Percentiles rank a stretch among this genome's conserved stretches.
phyloP scores from a whole-genome alignment of 2,888 invertebrate genomes.

The Polyommatus iphigenia region DNA sequence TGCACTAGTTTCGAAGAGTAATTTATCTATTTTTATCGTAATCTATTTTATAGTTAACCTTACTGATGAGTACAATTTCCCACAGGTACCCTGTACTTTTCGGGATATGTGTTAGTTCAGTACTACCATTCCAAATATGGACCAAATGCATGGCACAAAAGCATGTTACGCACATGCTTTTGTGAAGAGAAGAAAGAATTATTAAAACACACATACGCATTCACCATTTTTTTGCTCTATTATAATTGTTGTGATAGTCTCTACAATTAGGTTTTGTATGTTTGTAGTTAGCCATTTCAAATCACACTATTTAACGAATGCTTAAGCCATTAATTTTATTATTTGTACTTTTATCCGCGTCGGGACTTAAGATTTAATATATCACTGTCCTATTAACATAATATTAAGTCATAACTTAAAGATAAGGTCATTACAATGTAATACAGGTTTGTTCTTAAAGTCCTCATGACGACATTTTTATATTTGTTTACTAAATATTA shows the following conservation, averaged over 20 bases:
- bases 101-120: background rate
- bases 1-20: no score
- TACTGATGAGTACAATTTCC: background rate
- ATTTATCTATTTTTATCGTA: no score
- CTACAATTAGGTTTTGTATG: background rate
- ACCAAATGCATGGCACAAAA: background rate
- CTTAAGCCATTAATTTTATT: background rate
- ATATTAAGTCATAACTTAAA: conserved; percentile 17
- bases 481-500: background rate
- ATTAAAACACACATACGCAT: no score
- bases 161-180: background rate
- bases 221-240: no score
- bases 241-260: background rate
- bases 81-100: background rate
- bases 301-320: background rate
- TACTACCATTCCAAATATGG: background rate
- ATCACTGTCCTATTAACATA: conserved; percentile 42
- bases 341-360: conserved; percentile 37
- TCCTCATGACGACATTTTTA: conserved; percentile 11
- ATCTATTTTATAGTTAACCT: no score
- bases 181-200: no score
- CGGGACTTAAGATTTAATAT: conserved; percentile 45
- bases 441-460: conserved; percentile 23
- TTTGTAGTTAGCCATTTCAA: background rate
- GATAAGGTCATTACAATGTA: conserved; percentile 25